Evolutionary conservation across 1,140 invertebrate species (phyloP).

Genomic region (Camponotus pennsylvanicus): DNA sequence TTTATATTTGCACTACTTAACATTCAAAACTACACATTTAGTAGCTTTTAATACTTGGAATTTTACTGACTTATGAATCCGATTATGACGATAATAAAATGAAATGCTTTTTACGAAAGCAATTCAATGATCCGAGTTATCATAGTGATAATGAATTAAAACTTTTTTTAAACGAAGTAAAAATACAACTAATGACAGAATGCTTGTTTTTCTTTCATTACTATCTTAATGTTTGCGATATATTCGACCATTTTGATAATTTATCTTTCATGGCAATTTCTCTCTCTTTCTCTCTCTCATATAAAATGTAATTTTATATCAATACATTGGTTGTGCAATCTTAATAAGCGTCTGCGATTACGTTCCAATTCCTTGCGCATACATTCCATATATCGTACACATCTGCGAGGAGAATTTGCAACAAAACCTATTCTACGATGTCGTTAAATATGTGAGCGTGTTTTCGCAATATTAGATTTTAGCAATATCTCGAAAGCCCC

Average conservation of each 20-base stretch:
- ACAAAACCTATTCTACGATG: conserved; percentile 14
- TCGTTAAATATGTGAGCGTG: conserved; percentile 38
- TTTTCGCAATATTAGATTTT: conserved; percentile 20
- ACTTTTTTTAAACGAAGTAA: conserved; percentile 9
- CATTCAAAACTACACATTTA: conserved; percentile 25
- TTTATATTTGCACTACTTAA: conserved; percentile 37
- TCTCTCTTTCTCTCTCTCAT: too few species aligned
- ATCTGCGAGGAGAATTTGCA: conserved; percentile 45
- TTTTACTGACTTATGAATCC: conserved; percentile 42
- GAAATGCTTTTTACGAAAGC: conserved; percentile 22
- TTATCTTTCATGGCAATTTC: neutral
- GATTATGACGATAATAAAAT: conserved; percentile 41
- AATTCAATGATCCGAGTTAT: conserved; percentile 39
- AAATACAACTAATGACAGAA: neutral
- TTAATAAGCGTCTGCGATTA: conserved; percentile 27
- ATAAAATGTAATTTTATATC: conserved; percentile 48
- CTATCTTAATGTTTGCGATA: conserved; percentile 21
- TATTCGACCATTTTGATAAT: conserved; percentile 2
- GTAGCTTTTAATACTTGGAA: conserved; percentile 46
- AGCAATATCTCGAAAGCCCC: neutral
- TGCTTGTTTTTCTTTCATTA: neutral
- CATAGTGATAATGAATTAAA: conserved; percentile 35
- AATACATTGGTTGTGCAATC: conserved; percentile 54
- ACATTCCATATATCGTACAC: conserved; percentile 55
- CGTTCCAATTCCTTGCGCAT: conserved; percentile 57